These are phyloP conservation scores for Eupithecia subumbrata DNA, from an alignment of 2,888 invertebrate genomes.

Conservation along the genomic window DNA sequence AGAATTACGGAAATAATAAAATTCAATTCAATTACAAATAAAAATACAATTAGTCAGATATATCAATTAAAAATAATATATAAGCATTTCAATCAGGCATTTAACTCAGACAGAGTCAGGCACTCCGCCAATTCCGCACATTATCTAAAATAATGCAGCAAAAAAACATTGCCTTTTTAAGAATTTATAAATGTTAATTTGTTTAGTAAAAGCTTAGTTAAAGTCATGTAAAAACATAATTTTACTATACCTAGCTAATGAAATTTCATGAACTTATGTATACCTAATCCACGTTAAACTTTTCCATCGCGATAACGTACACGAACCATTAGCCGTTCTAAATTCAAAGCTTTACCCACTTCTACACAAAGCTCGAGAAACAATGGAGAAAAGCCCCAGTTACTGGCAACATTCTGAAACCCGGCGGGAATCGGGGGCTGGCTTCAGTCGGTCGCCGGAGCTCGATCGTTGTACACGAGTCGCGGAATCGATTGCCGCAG, in stretches of 20 bases:
- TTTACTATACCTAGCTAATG: slow-evolving; percentile 3
- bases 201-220: background rate
- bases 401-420: slow-evolving; percentile 63
- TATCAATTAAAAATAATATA: too few species aligned
- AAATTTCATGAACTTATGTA: slow-evolving; percentile 14
- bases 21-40: too few species aligned
- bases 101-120: too few species aligned
- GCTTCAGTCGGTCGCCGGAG: slow-evolving; percentile 71
- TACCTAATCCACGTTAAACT: slow-evolving; percentile 6
- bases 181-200: background rate
- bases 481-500: slow-evolving; percentile 30
- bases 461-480: slow-evolving; percentile 51
- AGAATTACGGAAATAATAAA: too few species aligned
- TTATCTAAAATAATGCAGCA: too few species aligned
- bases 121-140: too few species aligned
- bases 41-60: too few species aligned
- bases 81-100: too few species aligned
- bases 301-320: slow-evolving; percentile 17
- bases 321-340: slow-evolving; percentile 24
- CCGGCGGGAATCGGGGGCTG: slow-evolving; percentile 58
- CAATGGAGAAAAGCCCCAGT: slow-evolving; percentile 46
- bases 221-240: background rate
- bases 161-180: background rate
- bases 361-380: slow-evolving; percentile 21
- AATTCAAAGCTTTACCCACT: slow-evolving; percentile 24